These are phyloP conservation scores for Zaprionus capensis DNA, from an alignment of 1,140 invertebrate species.

Conservation along the genomic window DNA sequence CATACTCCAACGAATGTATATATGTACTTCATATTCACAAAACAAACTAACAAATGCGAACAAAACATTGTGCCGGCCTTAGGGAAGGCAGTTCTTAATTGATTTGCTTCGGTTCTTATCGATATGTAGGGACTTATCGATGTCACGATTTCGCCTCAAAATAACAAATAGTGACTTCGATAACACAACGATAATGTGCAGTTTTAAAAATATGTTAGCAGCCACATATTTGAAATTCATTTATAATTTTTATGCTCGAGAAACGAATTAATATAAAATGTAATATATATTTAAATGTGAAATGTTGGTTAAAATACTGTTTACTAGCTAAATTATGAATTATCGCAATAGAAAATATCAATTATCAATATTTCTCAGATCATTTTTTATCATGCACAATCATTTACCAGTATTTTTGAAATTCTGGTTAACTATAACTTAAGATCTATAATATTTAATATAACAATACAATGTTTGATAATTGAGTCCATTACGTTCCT, in stretches of 20 bases:
- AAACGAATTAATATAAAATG: too few relatives aligned
- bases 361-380: background rate
- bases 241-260: too few relatives aligned
- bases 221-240: too few relatives aligned
- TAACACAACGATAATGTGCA: background rate
- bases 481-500: conserved; percentile 21
- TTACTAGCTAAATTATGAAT: too few relatives aligned
- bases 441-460: background rate
- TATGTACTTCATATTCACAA: background rate
- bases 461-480: conserved; percentile 1
- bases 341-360: background rate
- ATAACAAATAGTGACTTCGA: background rate
- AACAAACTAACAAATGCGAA: conserved; percentile 41
- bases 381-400: background rate
- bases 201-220: background rate
- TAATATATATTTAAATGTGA: too few relatives aligned
- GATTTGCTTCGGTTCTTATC: background rate
- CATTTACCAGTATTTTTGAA: background rate
- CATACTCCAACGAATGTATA: conserved; percentile 23
- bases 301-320: too few relatives aligned
- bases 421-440: background rate
- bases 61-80: conserved; percentile 3
- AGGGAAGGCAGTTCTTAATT: background rate
- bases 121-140: background rate
- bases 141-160: background rate